Base-by-base conservation (phyloP, 2,888 invertebrate species). In the Melinopterus prodromus region DNA sequence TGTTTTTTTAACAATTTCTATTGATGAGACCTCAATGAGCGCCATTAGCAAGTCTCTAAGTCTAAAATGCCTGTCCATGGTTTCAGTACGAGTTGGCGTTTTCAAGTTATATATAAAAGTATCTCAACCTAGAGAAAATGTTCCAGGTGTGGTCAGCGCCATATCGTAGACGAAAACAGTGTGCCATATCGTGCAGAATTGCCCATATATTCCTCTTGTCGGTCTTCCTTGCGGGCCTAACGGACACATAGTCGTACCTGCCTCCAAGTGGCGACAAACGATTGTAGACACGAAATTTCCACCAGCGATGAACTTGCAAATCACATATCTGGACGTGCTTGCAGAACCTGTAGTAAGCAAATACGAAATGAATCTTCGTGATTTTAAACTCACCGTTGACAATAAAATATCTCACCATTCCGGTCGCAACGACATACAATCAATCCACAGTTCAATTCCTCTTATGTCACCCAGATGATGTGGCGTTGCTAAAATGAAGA, bases 371-470 rank as follows among this genome's bases (percentile, higher is more conserved):
- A 71, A 78, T 9, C 1, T 16, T 26, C 26, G 26, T 26, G 26
- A 26, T 26, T 26, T 26, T 26, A 26, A 26, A 26, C 26, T 26
- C 26, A 3, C 26, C 3, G 26, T 2, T 26, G 26, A 3, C 26
- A 26, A 26, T 26, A 26, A n/a, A 71, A 15, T 15, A 76, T 35
- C 80, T 80, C 69, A 84, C 85, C 85, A 85, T 5, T 82, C 80
- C 16, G 85, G 84, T 69, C 82, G 78, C 15, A 80, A 69, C 1
- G 84, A 84, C n/a, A 84, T 80, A 2, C 82, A 80, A 77, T 85
- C 85, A 35, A 82, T 83, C 85, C 85, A 85, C 6, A 85, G 36
- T 37, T 80, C 79, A 15, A 85, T 82, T 7, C 78, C 70, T 6
- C 71, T 75, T 7, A 85, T 37, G 15, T 82, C 78, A 1, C 84